A percentile compares a stretch with the other conserved stretches of the same genome.
Evolutionary conservation across 2,113 vertebrate species (phyloP).

Genomic region (Tichodroma muraria): DNA sequence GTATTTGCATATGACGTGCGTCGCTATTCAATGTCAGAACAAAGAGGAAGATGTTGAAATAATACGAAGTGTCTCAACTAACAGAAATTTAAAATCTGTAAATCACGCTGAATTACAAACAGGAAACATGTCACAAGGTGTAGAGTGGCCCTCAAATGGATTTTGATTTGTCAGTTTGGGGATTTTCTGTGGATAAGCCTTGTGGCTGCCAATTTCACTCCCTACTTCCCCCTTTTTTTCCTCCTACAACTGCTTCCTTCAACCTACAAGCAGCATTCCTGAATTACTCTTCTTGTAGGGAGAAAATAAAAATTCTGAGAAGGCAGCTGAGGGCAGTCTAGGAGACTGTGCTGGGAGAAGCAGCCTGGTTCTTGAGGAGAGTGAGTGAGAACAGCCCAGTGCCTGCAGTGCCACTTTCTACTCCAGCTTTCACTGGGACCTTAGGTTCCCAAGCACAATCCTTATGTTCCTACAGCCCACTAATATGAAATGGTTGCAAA

Average conservation of each 20-base stretch:
- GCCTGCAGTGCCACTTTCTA: not conserved
- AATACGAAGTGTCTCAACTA: not conserved
- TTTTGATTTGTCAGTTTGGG: not conserved
- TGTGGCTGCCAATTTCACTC: not conserved
- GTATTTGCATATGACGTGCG: not conserved
- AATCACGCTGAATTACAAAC: not conserved
- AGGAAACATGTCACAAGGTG: not conserved
- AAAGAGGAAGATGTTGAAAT: not conserved
- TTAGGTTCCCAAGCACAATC: not conserved
- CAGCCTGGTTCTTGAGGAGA: not conserved
- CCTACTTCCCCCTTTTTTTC: not conserved
- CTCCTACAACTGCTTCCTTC: not conserved
- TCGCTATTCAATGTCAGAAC: not conserved
- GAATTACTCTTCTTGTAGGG: not conserved
- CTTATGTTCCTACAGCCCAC: not conserved
- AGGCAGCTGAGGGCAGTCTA: not conserved
- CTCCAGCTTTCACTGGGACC: not conserved
- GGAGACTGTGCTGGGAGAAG: not conserved
- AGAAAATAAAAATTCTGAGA: not conserved
- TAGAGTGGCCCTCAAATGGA: not conserved
- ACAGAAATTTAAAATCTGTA: not conserved
- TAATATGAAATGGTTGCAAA: not conserved
- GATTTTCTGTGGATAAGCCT: not conserved
- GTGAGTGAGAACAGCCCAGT: fast-evolving
- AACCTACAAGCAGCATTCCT: not conserved